A percentile compares a stretch with the other conserved stretches of the same genome.
phyloP scores from a whole-genome alignment of 2,113 vertebrate species.

The Picathartes gymnocephalus region DNA sequence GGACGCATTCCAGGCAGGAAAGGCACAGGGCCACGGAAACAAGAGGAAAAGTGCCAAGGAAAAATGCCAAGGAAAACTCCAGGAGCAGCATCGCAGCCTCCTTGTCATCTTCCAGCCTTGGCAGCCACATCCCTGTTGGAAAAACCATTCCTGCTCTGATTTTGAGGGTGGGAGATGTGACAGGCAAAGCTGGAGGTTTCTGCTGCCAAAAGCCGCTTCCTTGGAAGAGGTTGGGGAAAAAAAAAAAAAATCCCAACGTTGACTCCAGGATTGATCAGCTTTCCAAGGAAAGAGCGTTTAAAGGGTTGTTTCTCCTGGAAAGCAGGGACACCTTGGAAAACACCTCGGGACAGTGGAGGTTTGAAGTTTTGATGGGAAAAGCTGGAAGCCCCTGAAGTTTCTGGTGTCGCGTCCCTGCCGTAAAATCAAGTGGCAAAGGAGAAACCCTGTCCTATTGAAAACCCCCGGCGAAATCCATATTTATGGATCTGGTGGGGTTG shows the following conservation, averaged over 20 bases:
- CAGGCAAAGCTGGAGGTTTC: neutral
- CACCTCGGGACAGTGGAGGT: neutral
- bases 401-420: neutral
- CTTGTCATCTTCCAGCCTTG: neutral
- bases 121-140: neutral
- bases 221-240: neutral
- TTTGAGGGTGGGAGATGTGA: neutral
- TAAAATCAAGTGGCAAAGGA: constrained; percentile 7
- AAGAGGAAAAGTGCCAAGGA: neutral
- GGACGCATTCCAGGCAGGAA: neutral
- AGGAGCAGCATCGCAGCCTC: accelerated
- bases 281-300: neutral
- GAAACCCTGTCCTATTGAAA: constrained; percentile 2
- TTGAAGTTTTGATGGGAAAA: neutral
- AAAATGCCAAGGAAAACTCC: neutral
- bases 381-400: neutral
- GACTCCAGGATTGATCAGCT: neutral
- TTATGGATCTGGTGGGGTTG: constrained; percentile 35
- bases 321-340: neutral
- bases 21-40: neutral
- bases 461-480: neutral
- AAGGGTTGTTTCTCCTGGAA: neutral
- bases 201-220: neutral
- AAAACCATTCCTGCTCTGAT: neutral
- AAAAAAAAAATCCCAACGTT: neutral